Evolutionary conservation across 1,140 invertebrate genomes (phyloP).

Genomic region (Cydia splendana): DNA sequence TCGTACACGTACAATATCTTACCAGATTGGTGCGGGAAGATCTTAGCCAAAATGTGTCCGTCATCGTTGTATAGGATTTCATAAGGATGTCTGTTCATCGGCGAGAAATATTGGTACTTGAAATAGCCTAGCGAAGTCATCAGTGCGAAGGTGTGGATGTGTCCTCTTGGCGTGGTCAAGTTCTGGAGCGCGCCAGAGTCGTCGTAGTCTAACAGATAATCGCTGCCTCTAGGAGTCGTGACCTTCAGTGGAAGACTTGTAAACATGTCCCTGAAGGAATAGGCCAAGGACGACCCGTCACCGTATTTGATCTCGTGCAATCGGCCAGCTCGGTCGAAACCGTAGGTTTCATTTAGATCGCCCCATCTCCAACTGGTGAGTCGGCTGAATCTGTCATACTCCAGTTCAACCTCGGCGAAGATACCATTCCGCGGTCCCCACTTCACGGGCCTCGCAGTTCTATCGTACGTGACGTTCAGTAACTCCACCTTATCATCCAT

Average conservation of each 20-base stretch:
- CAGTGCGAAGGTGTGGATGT: constrained; percentile 94
- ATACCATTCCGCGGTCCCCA: constrained; percentile 93
- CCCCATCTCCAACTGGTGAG: constrained; percentile 96
- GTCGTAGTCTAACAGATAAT: constrained; percentile 95
- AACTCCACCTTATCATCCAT: constrained; percentile 94
- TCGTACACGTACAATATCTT: constrained; percentile 94
- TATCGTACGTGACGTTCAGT: constrained; percentile 95
- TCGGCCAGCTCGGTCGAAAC: constrained; percentile 92
- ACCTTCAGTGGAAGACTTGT: constrained; percentile 94
- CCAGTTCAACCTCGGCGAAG: constrained; percentile 93
- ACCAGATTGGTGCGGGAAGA: constrained; percentile 94
- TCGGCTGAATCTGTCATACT: constrained; percentile 95
- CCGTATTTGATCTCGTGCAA: constrained; percentile 93
- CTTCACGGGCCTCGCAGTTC: constrained; percentile 92
- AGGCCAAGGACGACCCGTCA: constrained; percentile 91
- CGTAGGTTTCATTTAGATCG: constrained; percentile 92
- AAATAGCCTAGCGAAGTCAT: constrained; percentile 96
- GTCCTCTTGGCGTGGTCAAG: constrained; percentile 94
- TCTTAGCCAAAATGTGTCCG: constrained; percentile 92
- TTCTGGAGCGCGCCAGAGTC: constrained; percentile 94
- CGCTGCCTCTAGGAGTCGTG: constrained; percentile 93
- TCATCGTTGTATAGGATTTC: constrained; percentile 95
- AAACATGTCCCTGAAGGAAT: constrained; percentile 93
- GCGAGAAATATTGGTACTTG: constrained; percentile 94
- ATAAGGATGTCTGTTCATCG: constrained; percentile 93